phyloP scores from a whole-genome alignment of 30 jellyfish, hydroid and myxozoan species.

The Pelagia noctiluca region DNA sequence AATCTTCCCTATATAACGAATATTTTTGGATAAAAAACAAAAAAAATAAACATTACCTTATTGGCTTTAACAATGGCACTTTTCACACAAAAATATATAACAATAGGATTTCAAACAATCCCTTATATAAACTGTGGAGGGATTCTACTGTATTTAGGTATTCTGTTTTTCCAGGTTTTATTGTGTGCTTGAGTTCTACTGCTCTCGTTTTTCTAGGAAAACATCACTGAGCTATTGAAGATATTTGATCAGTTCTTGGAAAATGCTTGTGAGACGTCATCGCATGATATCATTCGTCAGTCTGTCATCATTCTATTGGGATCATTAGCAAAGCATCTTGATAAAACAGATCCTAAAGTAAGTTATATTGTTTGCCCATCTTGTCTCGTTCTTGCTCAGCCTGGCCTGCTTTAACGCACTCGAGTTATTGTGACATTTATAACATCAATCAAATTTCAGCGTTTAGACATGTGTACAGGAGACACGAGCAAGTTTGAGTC shows the following conservation, averaged over 20 bases:
- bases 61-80: no score
- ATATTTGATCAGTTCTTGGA: constrained; percentile 81
- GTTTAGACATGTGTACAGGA: no score
- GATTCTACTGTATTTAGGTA: neutral
- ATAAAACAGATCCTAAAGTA: constrained; percentile 92
- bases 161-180: neutral
- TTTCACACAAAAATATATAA: no score
- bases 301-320: constrained; percentile 93
- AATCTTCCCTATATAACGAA: no score
- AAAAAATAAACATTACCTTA: no score
- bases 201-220: constrained; percentile 55
- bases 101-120: no score
- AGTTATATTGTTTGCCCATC: neutral
- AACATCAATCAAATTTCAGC: no score
- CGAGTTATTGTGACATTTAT: no score
- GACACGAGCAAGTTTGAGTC: no score
- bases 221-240: constrained; percentile 52
- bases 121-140: no score
- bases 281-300: constrained; percentile 93
- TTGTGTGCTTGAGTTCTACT: neutral
- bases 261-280: constrained; percentile 87
- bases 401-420: no score
- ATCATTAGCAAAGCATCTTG: constrained; percentile 94
- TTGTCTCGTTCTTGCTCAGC: neutral
- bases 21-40: no score